Evolutionary conservation across 2,888 invertebrate species (phyloP), one percentile per base, ranked within the genome.

Genomic region (Acleris laterana): DNA sequence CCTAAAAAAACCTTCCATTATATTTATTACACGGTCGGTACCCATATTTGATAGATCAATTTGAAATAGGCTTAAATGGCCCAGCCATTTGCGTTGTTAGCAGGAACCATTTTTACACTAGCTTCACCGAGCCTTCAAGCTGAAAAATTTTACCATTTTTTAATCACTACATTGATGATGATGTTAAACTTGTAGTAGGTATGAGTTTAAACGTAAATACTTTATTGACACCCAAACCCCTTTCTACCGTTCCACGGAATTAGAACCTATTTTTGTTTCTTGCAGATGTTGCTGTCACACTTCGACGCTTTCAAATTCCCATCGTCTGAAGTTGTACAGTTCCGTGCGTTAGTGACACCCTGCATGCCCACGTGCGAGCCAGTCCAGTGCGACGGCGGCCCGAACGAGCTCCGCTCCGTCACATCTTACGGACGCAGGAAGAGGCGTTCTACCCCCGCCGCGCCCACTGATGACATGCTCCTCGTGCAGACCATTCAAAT

Each of bases 251-350:
- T 51, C 1, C 53, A 57, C 57, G 46, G 59, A 58, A 60, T 44
- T 55, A 63, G 5, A 19, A 17, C 51, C 46, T 61, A 50, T 50
- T 38, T 48, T 20, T 52, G 11, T 51, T 28, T 58, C 11, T 88
- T 90, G 55, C 94, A 97, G 96, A 95, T 97, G 76, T 93, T 98
- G 70, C 93, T 98, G 69, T 98, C 98, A 61, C 96, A 97, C 90
- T 98, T 98, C 91, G 98, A 98, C 87, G 98, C 98, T 46, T 98
- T 98, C 95, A 98, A 98, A 88, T 98, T 98, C 94, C 98, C 98
- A 51, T 98, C 98, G 58, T 98, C 98, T 16, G 98, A 98, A 85
- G 96, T 98, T 53, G 98, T 98, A 1, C 98, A 98, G 85, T 98
- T 98, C 95, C 95, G 98, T 71, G 98, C 98, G n/a, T 88, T 98